phyloP scores from a whole-genome alignment of 2,797 vertebrate species.

The Spondyliosoma cantharus region DNA sequence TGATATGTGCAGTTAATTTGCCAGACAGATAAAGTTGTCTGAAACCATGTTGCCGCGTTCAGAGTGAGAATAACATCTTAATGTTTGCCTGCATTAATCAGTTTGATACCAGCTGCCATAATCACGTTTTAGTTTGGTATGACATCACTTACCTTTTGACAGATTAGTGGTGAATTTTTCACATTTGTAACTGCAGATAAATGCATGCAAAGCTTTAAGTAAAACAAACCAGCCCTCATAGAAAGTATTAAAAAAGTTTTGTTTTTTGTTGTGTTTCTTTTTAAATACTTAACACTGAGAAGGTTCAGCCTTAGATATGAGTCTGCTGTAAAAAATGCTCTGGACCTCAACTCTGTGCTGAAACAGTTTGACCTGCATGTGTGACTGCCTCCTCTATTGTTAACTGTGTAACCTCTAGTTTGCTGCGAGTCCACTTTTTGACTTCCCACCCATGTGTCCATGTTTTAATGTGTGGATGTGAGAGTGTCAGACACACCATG shows the following conservation, averaged over 20 bases:
- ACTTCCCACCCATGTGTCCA: conserved; percentile 59
- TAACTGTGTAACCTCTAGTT: conserved; percentile 59
- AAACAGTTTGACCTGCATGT: conserved; percentile 76
- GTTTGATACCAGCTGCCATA: not conserved
- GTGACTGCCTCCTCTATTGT: conserved; percentile 52
- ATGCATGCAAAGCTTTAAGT: conserved; percentile 4
- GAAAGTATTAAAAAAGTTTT: not conserved
- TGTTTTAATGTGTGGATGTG: conserved; percentile 60
- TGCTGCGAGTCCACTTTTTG: conserved; percentile 34
- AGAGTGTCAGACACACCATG: conserved; percentile 49
- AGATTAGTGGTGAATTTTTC: not conserved
- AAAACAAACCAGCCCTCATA: not conserved
- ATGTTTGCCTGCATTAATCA: conserved; percentile 1
- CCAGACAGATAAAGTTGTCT: not conserved
- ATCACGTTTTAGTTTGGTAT: not conserved
- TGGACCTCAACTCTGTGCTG: conserved; percentile 55
- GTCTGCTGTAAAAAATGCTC: conserved; percentile 43
- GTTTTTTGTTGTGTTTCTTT: conserved; percentile 11
- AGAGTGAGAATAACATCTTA: not conserved
- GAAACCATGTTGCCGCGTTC: conserved; percentile 2
- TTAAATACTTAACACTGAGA: conserved; percentile 21
- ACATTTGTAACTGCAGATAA: conserved; percentile 4
- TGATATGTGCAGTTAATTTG: conserved; percentile 2
- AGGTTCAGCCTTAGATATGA: conserved; percentile 29
- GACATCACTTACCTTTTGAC: not conserved